A percentile compares a stretch with the other conserved stretches of the same genome.
Conservation (phyloP, 2,888 invertebrate genomes). For the Drosophila anomelani region DNA sequence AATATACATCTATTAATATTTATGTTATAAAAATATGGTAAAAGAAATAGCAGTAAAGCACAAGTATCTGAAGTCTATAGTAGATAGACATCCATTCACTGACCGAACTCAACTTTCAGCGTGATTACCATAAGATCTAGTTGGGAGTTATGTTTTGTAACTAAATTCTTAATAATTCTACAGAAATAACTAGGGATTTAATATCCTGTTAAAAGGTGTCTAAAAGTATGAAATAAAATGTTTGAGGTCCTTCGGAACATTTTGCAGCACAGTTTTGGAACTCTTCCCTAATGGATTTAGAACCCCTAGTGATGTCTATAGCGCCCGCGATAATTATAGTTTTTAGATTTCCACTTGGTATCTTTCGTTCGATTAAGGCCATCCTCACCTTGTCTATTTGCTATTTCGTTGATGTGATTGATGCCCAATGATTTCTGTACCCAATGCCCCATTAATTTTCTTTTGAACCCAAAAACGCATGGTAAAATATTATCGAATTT, state of each 20-base stretch:
- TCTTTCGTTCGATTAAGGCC: conserved; percentile 4
- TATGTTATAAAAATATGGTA: neutral
- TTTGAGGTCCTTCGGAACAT: neutral
- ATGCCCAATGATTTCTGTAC: conserved; percentile 61
- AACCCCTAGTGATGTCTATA: neutral
- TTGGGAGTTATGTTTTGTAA: neutral
- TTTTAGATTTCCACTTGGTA: conserved; percentile 11
- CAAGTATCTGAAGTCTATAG: too few species aligned
- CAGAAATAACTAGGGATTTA: neutral
- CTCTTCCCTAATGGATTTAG: neutral
- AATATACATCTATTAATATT: neutral
- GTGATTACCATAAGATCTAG: neutral
- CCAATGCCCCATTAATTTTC: conserved; percentile 67
- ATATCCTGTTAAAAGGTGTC: neutral
- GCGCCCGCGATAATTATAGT: neutral
- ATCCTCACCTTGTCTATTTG: conserved; percentile 37
- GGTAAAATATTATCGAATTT: conserved; percentile 49
- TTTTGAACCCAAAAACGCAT: conserved; percentile 50
- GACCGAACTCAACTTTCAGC: neutral
- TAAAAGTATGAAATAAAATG: neutral
- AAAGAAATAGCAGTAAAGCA: neutral
- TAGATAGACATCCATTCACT: too few species aligned
- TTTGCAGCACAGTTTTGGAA: neutral
- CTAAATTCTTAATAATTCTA: neutral
- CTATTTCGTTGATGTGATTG: conserved; percentile 63